Conservation (phyloP, 2,113 vertebrate genomes). For the Alligator mississippiensis region DNA sequence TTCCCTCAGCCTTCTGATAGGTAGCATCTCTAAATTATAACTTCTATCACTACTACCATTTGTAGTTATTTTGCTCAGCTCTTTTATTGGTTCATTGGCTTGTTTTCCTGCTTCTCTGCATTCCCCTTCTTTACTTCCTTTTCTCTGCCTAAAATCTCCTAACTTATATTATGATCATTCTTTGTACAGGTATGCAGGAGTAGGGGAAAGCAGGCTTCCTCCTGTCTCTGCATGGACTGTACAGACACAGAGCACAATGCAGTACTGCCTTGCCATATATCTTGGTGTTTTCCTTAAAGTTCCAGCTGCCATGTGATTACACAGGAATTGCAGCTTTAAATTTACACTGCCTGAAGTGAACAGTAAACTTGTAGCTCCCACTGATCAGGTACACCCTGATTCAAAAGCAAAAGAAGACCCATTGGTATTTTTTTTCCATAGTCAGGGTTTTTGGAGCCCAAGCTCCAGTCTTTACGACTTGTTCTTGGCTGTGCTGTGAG, state of each 20-base stretch:
- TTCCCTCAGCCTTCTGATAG: too few relatives aligned
- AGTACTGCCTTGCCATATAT: too few relatives aligned
- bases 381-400: neutral
- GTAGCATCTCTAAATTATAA: too few relatives aligned
- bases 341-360: neutral
- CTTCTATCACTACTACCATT: neutral
- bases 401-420: too few relatives aligned
- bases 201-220: neutral
- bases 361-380: neutral
- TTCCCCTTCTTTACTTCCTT: neutral
- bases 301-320: neutral
- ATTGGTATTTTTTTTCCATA: too few relatives aligned
- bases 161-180: neutral
- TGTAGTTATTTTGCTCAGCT: neutral
- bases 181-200: neutral
- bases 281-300: neutral
- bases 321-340: neutral
- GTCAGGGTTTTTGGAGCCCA: neutral
- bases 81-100: neutral
- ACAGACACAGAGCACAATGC: neutral
- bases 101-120: neutral
- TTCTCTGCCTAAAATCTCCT: neutral
- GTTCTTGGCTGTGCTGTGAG: neutral
- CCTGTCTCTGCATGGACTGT: neutral
- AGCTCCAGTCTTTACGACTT: neutral